Conservation (phyloP, 2,113 vertebrate genomes). For the Neotoma lepida region DNA sequence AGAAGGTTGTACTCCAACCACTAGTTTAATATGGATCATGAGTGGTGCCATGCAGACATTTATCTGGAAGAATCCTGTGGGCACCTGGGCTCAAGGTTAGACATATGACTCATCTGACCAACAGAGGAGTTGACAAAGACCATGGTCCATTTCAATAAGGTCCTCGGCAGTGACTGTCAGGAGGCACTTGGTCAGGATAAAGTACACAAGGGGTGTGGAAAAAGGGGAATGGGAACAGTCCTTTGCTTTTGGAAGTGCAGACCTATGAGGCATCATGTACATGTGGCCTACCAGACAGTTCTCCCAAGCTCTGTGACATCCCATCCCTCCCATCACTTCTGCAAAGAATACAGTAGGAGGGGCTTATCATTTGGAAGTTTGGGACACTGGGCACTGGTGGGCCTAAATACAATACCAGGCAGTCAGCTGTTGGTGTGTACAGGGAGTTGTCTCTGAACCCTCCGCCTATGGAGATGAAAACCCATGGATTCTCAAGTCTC, state of each 20-base stretch:
- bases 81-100: background rate
- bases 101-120: background rate
- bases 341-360: accelerated
- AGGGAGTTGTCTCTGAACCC: background rate
- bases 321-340: background rate
- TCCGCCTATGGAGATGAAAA: background rate
- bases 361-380: background rate
- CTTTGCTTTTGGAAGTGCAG: background rate
- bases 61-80: background rate
- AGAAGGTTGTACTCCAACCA: background rate
- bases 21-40: background rate
- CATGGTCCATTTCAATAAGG: background rate
- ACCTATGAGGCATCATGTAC: too few relatives aligned
- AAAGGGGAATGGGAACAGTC: background rate
- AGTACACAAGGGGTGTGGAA: background rate
- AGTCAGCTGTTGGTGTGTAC: background rate
- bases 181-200: background rate
- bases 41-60: too few relatives aligned
- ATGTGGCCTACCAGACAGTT: accelerated
- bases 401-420: background rate
- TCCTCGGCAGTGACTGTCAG: background rate
- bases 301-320: background rate
- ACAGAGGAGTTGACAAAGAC: background rate
- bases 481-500: background rate
- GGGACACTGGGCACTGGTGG: too few relatives aligned